These are phyloP conservation scores for Anneissia japonica DNA, from an alignment of 35 echinoderm and acorn worm genomes.

Conservation along the genomic window DNA sequence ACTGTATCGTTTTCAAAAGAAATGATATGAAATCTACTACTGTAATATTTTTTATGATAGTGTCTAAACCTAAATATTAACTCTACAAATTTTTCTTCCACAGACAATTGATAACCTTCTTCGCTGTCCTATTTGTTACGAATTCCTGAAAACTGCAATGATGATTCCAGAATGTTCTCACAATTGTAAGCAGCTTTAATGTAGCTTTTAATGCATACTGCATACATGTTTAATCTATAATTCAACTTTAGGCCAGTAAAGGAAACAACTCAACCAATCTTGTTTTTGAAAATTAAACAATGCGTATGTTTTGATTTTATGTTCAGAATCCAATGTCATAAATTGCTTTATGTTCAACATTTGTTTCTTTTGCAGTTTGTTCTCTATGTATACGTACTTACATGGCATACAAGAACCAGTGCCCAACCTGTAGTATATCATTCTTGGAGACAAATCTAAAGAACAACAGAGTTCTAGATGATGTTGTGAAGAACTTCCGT, in stretches of 20 bases:
- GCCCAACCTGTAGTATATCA: conserved; percentile 78
- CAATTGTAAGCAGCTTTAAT: conserved; percentile 69
- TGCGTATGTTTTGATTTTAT: not conserved
- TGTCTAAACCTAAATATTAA: not conserved
- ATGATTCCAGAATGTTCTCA: conserved; percentile 90
- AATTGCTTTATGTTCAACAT: not conserved
- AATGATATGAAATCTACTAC: not conserved
- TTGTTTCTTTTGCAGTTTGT: conserved; percentile 50
- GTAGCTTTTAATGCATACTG: not conserved
- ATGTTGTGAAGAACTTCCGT: conserved; percentile 68
- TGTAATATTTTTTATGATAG: not conserved
- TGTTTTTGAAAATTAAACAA: not conserved
- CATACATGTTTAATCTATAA: not conserved
- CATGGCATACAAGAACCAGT: conserved; percentile 85
- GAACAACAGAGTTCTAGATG: conserved; percentile 84
- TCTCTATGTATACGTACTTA: conserved; percentile 78
- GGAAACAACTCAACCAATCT: not conserved
- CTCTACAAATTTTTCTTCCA: not conserved
- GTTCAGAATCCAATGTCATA: not conserved
- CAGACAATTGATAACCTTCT: conserved; percentile 83
- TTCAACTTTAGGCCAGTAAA: not conserved
- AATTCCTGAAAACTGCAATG: conserved; percentile 85
- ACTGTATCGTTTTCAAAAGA: not conserved
- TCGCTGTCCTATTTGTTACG: conserved; percentile 74
- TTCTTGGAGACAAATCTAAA: conserved; percentile 48